These are phyloP conservation scores for Typhlomys cinereus DNA, from an alignment of 2,113 vertebrate genomes.

Conservation along the genomic window DNA sequence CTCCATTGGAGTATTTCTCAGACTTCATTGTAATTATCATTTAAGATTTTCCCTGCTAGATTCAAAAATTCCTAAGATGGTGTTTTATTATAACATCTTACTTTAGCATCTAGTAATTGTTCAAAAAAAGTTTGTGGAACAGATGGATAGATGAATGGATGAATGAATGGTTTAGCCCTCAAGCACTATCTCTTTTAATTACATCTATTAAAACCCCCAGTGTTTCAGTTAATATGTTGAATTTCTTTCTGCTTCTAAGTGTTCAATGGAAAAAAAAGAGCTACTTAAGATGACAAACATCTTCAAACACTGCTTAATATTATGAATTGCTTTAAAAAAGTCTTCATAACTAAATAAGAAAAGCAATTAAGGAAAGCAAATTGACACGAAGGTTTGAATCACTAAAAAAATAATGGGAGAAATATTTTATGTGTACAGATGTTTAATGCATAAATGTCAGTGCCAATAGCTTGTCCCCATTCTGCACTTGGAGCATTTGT, in stretches of 20 bases:
- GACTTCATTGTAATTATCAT: conserved; percentile 23
- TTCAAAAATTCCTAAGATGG: conserved; percentile 9
- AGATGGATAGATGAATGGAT: conserved; percentile 20
- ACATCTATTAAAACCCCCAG: conserved; percentile 58
- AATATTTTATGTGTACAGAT: conserved; percentile 75
- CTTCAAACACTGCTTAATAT: conserved; percentile 62
- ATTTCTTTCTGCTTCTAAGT: conserved; percentile 54
- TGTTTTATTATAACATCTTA: conserved; percentile 51
- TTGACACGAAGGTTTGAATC: conserved; percentile 73
- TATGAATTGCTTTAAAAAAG: conserved; percentile 64
- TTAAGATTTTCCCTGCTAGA: neutral
- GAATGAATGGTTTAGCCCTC: conserved; percentile 29
- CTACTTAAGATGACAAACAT: conserved; percentile 66
- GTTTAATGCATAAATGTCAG: conserved; percentile 67
- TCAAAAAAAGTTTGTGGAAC: neutral
- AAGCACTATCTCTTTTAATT: conserved; percentile 47
- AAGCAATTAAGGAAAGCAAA: conserved; percentile 82
- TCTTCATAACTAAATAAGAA: conserved; percentile 77
- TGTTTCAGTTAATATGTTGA: conserved; percentile 55
- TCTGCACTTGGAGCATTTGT: conserved; percentile 20
- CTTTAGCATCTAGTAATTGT: neutral
- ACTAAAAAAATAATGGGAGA: conserved; percentile 71
- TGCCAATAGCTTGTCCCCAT: conserved; percentile 23
- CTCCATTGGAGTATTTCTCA: neutral
- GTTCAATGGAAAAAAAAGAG: conserved; percentile 57